These are phyloP conservation scores for Actinostola sp. DNA, from an alignment of 92 coral and sea anemone species.

Conservation along the genomic window DNA sequence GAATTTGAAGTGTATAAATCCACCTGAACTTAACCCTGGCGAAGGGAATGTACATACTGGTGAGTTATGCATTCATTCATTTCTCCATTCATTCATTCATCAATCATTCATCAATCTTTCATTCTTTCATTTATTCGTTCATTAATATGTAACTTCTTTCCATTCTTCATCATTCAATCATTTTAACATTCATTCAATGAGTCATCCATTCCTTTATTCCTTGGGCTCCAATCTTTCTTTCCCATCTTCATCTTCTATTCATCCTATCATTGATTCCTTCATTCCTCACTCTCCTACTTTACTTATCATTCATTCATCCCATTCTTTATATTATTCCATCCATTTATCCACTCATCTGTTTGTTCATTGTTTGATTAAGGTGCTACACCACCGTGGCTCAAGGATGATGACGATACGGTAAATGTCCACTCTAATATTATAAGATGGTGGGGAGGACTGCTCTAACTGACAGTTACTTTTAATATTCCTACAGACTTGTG, in stretches of 20 bases:
- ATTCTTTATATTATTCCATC: not conserved
- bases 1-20: conserved; percentile 64
- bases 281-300: no score
- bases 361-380: conserved; percentile 32
- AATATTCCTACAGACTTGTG: not conserved
- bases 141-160: not conserved
- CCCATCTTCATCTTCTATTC: no score
- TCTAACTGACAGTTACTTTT: no score
- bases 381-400: conserved; percentile 98
- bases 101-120: not conserved
- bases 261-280: no score
- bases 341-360: not conserved
- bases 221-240: no score
- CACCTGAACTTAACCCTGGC: conserved; percentile 66
- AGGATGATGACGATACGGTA: conserved; percentile 56
- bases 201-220: no score
- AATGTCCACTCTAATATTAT: no score
- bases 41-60: conserved; percentile 87
- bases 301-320: no score
- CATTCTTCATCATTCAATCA: no score
- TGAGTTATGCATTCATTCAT: not conserved
- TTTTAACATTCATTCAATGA: no score
- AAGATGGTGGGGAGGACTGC: no score
- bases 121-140: not conserved
- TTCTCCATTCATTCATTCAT: no score